Conservation (phyloP, 2,113 vertebrate species). For the Mungos mungo region DNA sequence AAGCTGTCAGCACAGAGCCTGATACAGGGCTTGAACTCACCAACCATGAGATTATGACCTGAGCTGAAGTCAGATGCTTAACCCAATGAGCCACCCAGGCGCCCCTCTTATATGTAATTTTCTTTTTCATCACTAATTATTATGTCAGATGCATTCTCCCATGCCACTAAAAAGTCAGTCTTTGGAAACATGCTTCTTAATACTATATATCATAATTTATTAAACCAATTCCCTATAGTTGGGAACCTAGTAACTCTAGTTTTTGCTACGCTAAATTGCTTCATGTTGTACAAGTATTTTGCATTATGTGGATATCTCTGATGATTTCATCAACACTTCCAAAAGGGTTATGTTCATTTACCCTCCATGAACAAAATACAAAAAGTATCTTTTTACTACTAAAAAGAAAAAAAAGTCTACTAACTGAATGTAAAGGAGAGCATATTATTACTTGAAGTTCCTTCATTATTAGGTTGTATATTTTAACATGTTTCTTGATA, state of each 20-base stretch:
- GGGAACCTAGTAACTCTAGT: not conserved
- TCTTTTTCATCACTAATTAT: not conserved
- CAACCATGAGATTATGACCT: no score
- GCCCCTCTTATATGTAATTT: not conserved
- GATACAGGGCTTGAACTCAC: no score
- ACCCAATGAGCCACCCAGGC: no score
- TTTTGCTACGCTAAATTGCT: not conserved
- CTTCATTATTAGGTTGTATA: constrained; percentile 18
- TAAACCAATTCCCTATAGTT: not conserved
- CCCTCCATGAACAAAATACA: not conserved
- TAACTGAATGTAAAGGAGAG: not conserved
- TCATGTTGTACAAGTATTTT: not conserved
- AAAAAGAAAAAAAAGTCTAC: not conserved
- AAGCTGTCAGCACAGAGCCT: no score
- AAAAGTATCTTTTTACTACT: not conserved
- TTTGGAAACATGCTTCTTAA: constrained; percentile 40
- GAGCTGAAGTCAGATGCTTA: no score
- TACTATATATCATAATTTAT: not conserved
- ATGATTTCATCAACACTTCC: not conserved
- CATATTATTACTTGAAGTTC: not conserved
- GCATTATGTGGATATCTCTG: not conserved
- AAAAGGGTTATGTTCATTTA: constrained; percentile 10
- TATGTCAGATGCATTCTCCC: not conserved
- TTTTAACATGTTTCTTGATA: not conserved
- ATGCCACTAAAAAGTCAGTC: not conserved